These are phyloP conservation scores for Peromyscus maniculatus DNA, from an alignment of 2,113 vertebrate species.

Conservation along the genomic window DNA sequence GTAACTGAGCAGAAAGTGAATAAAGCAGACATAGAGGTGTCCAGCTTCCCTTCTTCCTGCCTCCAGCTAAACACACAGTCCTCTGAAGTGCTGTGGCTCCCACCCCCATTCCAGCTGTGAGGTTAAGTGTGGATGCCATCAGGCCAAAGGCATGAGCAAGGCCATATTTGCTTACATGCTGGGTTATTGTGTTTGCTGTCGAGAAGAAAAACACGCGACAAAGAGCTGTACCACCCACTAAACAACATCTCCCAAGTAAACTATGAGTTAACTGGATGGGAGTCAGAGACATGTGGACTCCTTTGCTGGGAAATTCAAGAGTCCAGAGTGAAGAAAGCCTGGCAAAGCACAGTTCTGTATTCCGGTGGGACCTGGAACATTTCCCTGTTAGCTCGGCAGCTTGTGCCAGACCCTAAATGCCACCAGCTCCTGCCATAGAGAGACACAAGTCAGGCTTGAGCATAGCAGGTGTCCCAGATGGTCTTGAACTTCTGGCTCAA, in stretches of 20 bases:
- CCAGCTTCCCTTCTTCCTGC: neutral
- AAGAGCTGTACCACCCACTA: neutral
- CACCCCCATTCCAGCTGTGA: neutral
- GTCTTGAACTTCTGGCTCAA: neutral
- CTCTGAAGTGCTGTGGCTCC: neutral
- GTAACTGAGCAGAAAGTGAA: neutral
- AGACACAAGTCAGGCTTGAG: neutral
- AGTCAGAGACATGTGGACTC: constrained; percentile 39
- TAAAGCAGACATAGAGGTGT: neutral
- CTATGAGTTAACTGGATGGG: neutral
- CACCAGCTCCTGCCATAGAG: neutral
- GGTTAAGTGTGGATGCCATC: neutral
- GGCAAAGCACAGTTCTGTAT: neutral
- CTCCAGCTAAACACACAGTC: neutral
- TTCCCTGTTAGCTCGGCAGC: neutral
- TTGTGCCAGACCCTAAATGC: neutral
- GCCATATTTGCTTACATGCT: neutral
- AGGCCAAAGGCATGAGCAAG: neutral
- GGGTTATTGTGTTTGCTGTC: neutral
- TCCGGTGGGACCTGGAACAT: neutral
- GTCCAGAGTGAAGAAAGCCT: neutral
- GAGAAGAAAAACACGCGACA: neutral
- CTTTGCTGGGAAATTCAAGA: neutral
- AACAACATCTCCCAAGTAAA: neutral
- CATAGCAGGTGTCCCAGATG: neutral